Percentiles rank a stretch among this genome's conserved stretches.
phyloP scores from a whole-genome alignment of 2,888 invertebrate species.

The Clunio marinus region DNA sequence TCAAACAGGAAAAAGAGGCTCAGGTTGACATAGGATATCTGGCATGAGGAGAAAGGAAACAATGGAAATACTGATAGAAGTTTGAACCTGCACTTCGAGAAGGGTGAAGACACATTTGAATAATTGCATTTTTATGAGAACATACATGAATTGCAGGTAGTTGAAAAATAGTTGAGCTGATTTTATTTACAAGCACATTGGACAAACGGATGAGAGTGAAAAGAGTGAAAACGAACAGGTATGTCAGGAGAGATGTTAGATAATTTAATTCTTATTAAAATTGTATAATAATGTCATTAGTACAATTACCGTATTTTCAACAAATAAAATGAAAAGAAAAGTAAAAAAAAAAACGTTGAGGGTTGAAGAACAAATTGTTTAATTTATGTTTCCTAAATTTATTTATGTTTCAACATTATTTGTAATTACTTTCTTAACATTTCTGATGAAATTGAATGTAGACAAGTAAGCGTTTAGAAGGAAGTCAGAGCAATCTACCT shows the following conservation, averaged over 20 bases:
- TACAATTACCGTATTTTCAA: background rate
- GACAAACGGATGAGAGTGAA: background rate
- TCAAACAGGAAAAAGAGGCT: background rate
- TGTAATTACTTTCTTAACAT: constrained; percentile 6
- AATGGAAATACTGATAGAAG: too few species aligned
- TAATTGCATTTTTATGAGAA: constrained; percentile 26
- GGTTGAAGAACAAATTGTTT: background rate
- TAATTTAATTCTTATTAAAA: background rate
- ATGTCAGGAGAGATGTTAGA: background rate
- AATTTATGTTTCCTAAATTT: background rate
- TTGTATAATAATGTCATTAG: background rate
- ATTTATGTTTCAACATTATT: constrained; percentile 1
- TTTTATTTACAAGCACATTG: background rate
- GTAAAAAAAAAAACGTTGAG: too few species aligned
- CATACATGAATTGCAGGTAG: background rate
- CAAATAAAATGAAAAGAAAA: too few species aligned
- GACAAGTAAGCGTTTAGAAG: too few species aligned
- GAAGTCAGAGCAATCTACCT: background rate
- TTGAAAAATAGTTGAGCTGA: background rate
- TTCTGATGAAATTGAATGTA: too few species aligned
- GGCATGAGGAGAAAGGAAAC: background rate
- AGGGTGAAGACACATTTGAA: constrained; percentile 25
- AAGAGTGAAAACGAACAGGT: background rate
- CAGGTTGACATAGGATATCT: background rate
- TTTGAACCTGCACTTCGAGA: background rate